These are phyloP conservation scores for Halesus radiatus DNA, from an alignment of 1,140 invertebrate species.

Conservation along the genomic window DNA sequence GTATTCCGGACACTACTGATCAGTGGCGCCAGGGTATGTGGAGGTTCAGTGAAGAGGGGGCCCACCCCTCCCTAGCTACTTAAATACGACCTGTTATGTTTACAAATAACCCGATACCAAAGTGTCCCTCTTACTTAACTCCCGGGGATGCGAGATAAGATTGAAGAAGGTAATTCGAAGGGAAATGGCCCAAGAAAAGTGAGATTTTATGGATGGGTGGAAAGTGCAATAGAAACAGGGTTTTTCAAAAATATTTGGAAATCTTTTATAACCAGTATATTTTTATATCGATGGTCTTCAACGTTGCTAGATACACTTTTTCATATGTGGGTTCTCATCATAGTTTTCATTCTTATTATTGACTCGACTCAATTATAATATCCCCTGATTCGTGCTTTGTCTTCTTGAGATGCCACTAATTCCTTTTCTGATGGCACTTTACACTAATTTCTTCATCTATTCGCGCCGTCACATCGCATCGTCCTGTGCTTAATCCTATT, in stretches of 20 bases:
- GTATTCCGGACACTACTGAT: conserved; percentile 49
- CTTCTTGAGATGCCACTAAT: too few relatives aligned
- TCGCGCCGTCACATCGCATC: too few relatives aligned
- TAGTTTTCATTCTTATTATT: too few relatives aligned
- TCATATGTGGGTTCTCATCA: too few relatives aligned
- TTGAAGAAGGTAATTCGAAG: conserved; percentile 11
- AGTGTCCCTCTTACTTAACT: conserved; percentile 45
- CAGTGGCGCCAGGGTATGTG: conserved; percentile 48
- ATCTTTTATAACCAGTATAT: too few relatives aligned
- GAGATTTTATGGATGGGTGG: conserved; percentile 2
- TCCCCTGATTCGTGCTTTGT: too few relatives aligned
- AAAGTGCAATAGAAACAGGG: background rate
- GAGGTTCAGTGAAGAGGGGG: background rate
- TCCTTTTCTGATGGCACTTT: too few relatives aligned
- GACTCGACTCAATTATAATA: too few relatives aligned
- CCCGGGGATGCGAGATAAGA: conserved; percentile 5
- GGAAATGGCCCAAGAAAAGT: conserved; percentile 8
- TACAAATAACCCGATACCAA: conserved; percentile 52
- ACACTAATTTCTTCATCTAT: too few relatives aligned
- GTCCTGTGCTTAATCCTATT: too few relatives aligned
- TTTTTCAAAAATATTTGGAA: background rate
- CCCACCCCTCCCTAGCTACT: conserved; percentile 33
- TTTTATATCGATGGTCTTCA: too few relatives aligned
- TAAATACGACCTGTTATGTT: conserved; percentile 56
- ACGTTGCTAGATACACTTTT: too few relatives aligned